phyloP scores from a whole-genome alignment of 2,888 invertebrate genomes.

The Autographa gamma region DNA sequence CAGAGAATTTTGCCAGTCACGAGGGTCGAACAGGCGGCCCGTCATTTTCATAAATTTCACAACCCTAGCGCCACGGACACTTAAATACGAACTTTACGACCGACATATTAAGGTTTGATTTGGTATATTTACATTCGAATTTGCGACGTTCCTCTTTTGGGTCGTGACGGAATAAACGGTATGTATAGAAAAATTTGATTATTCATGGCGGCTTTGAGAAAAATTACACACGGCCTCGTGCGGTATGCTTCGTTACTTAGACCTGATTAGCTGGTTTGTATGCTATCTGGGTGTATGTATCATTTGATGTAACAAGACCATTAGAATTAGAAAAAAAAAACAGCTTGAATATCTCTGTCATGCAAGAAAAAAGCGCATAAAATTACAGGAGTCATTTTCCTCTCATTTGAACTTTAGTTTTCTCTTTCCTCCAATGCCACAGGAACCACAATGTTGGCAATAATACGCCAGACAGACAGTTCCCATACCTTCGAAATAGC shows the following conservation, averaged over 20 bases:
- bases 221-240: slow-evolving; percentile 78
- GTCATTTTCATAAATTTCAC: slow-evolving; percentile 86
- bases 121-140: slow-evolving; percentile 65
- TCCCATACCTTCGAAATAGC: slow-evolving; percentile 51
- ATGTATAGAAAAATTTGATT: slow-evolving; percentile 88
- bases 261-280: slow-evolving; percentile 53
- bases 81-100: slow-evolving; percentile 76
- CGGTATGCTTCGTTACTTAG: slow-evolving; percentile 65
- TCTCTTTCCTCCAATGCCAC: neutral
- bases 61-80: slow-evolving; percentile 69
- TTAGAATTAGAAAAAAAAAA: neutral
- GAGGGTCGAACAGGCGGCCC: slow-evolving; percentile 76
- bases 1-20: slow-evolving; percentile 87
- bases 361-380: neutral
- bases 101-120: slow-evolving; percentile 73
- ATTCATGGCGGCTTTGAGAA: slow-evolving; percentile 87
- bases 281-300: slow-evolving; percentile 20
- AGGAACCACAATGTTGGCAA: slow-evolving; percentile 1
- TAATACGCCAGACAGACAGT: slow-evolving; percentile 10
- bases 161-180: slow-evolving; percentile 78
- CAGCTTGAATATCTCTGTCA: neutral
- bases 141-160: slow-evolving; percentile 60
- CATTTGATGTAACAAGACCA: slow-evolving; percentile 19
- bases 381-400: neutral
- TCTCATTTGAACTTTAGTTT: neutral